These are phyloP conservation scores for Pteruthius melanotis DNA, from an alignment of 2,113 vertebrate genomes.

Conservation along the genomic window DNA sequence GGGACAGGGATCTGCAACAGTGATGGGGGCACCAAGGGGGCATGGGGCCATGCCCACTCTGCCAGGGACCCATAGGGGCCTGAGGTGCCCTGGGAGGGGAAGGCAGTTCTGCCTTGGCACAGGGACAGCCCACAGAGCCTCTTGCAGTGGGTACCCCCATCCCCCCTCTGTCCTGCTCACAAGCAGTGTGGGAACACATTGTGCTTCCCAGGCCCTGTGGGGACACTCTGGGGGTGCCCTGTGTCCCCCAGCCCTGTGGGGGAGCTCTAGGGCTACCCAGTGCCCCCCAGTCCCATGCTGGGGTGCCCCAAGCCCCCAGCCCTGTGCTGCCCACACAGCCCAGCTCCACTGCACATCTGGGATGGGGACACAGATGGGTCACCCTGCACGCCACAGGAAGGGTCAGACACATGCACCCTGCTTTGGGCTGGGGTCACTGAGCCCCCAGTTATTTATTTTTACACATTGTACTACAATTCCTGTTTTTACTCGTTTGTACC, in stretches of 20 bases:
- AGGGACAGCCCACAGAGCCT: not conserved
- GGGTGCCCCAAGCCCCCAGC: too few relatives aligned
- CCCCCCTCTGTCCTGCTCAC: not conserved
- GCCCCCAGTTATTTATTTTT: constrained; percentile 57
- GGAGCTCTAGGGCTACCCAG: not conserved
- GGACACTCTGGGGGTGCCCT: not conserved
- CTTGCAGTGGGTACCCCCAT: not conserved
- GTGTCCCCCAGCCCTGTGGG: not conserved
- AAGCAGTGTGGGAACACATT: not conserved
- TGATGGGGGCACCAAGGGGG: not conserved
- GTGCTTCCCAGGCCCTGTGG: not conserved
- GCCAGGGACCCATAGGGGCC: not conserved
- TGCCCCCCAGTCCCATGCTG: not conserved
- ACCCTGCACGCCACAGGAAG: not conserved
- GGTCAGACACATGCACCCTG: not conserved
- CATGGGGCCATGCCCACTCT: not conserved
- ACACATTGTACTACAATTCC: constrained; percentile 30
- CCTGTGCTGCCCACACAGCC: not conserved
- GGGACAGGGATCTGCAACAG: not conserved
- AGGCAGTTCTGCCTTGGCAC: not conserved
- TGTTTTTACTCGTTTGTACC: constrained; percentile 56
- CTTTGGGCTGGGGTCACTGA: not conserved
- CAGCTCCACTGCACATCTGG: not conserved
- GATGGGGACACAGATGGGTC: not conserved
- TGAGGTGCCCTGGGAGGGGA: not conserved